A percentile compares a stretch with the other conserved stretches of the same genome.
phyloP scores from a whole-genome alignment of 2,797 vertebrate species.

The Amblyopsis hoosieri region DNA sequence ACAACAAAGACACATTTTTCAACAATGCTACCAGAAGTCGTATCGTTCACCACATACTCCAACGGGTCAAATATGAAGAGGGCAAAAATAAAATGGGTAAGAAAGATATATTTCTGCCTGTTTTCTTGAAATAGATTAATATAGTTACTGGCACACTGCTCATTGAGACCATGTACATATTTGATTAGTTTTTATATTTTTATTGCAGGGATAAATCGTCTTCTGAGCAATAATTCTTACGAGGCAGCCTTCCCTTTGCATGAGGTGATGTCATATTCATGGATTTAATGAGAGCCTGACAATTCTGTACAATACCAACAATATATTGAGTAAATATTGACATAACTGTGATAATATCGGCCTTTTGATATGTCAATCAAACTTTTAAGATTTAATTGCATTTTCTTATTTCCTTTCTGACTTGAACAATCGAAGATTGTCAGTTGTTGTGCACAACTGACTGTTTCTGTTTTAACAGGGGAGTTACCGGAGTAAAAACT shows the following conservation, averaged over 20 bases:
- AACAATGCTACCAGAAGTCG: slow-evolving; percentile 93
- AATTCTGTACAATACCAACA: no score
- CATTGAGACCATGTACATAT: neutral
- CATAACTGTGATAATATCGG: no score
- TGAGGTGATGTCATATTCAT: slow-evolving; percentile 78
- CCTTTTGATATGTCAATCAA: no score
- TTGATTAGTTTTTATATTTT: slow-evolving; percentile 8
- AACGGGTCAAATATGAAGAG: slow-evolving; percentile 93
- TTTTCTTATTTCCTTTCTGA: no score
- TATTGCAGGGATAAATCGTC: slow-evolving; percentile 87
- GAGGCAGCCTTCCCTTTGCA: slow-evolving; percentile 94
- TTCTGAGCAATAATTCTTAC: slow-evolving; percentile 91
- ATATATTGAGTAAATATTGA: no score
- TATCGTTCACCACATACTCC: slow-evolving; percentile 92
- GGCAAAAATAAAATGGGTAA: slow-evolving; percentile 95
- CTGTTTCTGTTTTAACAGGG: slow-evolving; percentile 73
- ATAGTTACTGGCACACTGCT: neutral
- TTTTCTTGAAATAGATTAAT: no score
- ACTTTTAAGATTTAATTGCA: no score
- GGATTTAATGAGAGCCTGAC: no score
- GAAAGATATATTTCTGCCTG: slow-evolving; percentile 28
- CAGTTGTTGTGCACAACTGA: neutral
- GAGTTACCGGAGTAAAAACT: slow-evolving; percentile 91
- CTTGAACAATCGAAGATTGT: no score
- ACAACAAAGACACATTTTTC: slow-evolving; percentile 97